These are phyloP conservation scores for Dicyrtomina minuta DNA, from an alignment of 2,888 invertebrate genomes.

Conservation along the genomic window DNA sequence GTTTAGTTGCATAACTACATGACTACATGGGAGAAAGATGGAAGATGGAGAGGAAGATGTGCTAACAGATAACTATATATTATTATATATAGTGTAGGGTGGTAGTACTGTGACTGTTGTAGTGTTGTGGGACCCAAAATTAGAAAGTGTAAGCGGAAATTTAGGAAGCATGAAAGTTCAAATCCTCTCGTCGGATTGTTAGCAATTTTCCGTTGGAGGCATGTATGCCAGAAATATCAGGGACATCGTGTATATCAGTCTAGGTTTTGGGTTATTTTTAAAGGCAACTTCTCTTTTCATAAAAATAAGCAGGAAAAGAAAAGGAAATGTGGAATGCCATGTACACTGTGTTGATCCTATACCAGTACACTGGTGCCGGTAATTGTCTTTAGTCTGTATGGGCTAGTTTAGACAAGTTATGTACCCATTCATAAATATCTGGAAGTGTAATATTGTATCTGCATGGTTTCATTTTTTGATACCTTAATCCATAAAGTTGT, in stretches of 20 bases:
- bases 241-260: slow-evolving; percentile 43
- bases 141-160: slow-evolving; percentile 50
- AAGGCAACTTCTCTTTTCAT: slow-evolving; percentile 26
- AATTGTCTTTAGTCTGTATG: background rate
- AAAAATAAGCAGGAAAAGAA: slow-evolving; percentile 18
- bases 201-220: slow-evolving; percentile 48
- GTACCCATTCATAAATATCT: too few species aligned
- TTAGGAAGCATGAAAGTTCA: slow-evolving; percentile 41
- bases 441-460: too few species aligned
- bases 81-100: background rate
- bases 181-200: slow-evolving; percentile 47
- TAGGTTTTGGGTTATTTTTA: slow-evolving; percentile 45
- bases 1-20: background rate
- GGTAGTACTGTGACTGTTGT: too few species aligned
- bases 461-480: too few species aligned
- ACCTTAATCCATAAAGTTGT: too few species aligned
- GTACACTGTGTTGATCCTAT: background rate
- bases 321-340: slow-evolving; percentile 3
- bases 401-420: background rate
- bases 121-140: slow-evolving; percentile 41
- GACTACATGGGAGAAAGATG: too few species aligned
- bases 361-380: background rate
- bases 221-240: slow-evolving; percentile 51
- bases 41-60: too few species aligned
- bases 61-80: too few species aligned